Conservation (phyloP, 2,113 vertebrate species). For the Tringa solitaria region DNA sequence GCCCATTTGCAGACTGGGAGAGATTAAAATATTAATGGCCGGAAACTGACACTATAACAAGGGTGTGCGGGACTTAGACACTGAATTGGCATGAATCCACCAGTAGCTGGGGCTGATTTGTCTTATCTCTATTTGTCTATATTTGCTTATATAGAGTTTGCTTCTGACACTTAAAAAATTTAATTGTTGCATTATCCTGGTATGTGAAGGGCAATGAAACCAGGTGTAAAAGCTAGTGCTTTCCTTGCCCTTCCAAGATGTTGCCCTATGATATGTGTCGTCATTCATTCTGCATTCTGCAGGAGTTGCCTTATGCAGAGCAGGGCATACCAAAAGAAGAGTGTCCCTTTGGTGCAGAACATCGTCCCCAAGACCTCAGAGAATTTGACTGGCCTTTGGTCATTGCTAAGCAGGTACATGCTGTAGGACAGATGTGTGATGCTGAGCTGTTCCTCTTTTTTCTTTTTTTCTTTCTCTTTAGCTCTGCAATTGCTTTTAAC, state of each 20-base stretch:
- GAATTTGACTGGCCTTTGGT: background rate
- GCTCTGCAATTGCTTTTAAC: background rate
- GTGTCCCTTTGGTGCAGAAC: background rate
- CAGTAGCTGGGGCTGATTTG: background rate
- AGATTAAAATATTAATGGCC: background rate
- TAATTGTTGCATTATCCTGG: background rate
- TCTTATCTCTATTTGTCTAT: background rate
- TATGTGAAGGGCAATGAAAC: background rate
- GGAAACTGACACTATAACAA: background rate
- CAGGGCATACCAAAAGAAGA: background rate
- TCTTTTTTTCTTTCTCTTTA: background rate
- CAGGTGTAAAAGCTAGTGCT: background rate
- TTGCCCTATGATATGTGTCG: background rate
- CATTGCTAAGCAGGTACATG: background rate
- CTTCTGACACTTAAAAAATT: background rate
- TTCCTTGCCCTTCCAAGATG: background rate
- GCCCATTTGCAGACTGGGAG: background rate
- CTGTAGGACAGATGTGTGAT: background rate
- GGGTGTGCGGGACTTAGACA: background rate
- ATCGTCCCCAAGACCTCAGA: background rate
- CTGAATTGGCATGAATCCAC: background rate
- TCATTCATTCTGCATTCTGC: background rate
- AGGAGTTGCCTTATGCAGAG: background rate
- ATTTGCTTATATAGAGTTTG: background rate
- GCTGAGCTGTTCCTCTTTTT: background rate